Evolutionary conservation across 2,888 invertebrate genomes (phyloP).

Genomic region (Anoncus sp.): DNA sequence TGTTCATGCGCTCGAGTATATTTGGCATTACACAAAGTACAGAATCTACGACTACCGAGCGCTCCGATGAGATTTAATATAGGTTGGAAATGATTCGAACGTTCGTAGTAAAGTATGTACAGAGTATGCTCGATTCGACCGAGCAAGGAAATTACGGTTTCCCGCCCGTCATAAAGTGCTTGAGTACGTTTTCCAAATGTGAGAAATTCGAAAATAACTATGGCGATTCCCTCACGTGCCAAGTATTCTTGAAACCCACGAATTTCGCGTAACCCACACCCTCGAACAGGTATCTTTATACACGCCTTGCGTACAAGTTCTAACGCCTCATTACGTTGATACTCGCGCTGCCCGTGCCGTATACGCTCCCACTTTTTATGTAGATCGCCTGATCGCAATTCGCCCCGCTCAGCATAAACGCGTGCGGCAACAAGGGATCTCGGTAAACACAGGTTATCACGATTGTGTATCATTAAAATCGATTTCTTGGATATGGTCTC

Average conservation of each 20-base stretch:
- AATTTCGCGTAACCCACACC: constrained; percentile 35
- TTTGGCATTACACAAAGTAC: too few species aligned
- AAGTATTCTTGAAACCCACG: constrained; percentile 27
- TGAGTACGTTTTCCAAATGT: constrained; percentile 6
- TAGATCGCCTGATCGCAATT: constrained; percentile 21
- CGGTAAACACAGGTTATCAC: constrained; percentile 1
- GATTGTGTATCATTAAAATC: background rate
- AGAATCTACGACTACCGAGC: too few species aligned
- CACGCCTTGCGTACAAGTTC: background rate
- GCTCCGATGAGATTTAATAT: too few species aligned
- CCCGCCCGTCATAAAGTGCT: constrained; percentile 21
- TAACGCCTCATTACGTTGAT: constrained; percentile 1
- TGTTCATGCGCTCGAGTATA: too few species aligned
- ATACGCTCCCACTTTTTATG: constrained; percentile 28
- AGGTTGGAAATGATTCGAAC: background rate
- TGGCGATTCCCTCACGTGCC: constrained; percentile 24
- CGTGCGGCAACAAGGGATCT: constrained; percentile 27
- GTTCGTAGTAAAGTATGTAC: constrained; percentile 16
- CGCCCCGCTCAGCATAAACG: constrained; percentile 18
- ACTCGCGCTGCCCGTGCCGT: background rate
- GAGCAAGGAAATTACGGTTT: background rate
- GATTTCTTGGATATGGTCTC: background rate
- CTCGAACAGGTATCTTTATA: constrained; percentile 1
- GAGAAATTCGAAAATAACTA: constrained; percentile 25
- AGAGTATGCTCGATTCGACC: constrained; percentile 4